Evolutionary conservation across 37 sponge, comb jelly and placozoan genomes (phyloP).

Genomic region (Corticium candelabrum): DNA sequence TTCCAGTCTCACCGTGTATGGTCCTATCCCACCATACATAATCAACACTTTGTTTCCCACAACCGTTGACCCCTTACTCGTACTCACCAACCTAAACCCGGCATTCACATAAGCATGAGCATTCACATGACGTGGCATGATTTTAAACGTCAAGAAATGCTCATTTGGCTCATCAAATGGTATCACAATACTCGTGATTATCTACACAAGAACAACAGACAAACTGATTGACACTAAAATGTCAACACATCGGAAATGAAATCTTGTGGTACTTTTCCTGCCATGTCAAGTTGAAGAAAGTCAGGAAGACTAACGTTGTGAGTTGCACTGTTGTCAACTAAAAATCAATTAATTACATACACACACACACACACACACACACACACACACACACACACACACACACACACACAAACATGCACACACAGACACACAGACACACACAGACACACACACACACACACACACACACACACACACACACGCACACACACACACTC

Average conservation of each 20-base stretch:
- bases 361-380: no score
- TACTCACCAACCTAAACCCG: constrained; percentile 37
- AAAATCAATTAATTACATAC: no score
- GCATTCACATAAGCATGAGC: constrained; percentile 74
- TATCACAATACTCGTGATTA: constrained; percentile 44
- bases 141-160: constrained; percentile 43
- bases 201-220: constrained; percentile 18
- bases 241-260: no score
- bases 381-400: no score
- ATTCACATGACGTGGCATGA: constrained; percentile 62
- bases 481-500: no score
- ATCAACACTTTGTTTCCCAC: constrained; percentile 25
- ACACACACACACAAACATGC: no score
- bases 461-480: no score
- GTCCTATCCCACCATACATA: constrained; percentile 55
- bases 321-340: neutral
- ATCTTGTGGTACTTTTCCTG: constrained; percentile 27
- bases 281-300: constrained; percentile 50
- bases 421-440: no score
- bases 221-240: neutral
- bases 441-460: no score
- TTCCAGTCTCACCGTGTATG: constrained; percentile 20
- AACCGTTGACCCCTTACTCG: constrained; percentile 12
- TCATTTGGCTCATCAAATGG: constrained; percentile 23
- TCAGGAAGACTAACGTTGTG: constrained; percentile 20